Evolutionary conservation across 2,113 vertebrate genomes (phyloP).

Genomic region (Microtus oregoni): DNA sequence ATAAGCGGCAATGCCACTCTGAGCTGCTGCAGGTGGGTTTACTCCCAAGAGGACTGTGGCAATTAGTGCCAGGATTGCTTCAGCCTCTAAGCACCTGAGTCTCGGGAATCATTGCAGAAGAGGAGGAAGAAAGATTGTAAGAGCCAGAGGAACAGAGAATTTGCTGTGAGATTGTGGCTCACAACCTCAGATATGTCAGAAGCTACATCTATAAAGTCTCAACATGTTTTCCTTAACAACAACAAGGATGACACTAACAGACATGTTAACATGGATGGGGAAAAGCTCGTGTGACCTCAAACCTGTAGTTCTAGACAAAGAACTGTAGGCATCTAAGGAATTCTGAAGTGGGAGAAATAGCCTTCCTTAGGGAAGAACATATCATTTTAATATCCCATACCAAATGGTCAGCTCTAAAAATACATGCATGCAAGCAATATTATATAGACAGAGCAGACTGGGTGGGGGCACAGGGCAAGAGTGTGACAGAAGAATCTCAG

Average conservation of each 20-base stretch:
- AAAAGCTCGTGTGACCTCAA: background rate
- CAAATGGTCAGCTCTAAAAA: background rate
- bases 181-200: background rate
- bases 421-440: background rate
- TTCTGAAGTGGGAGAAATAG: background rate
- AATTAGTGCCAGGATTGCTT: background rate
- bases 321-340: background rate
- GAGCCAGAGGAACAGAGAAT: background rate
- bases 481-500: background rate
- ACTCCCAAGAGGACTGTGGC: background rate
- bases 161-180: background rate
- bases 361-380: background rate
- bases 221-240: background rate
- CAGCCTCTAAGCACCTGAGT: background rate
- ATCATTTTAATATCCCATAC: background rate
- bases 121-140: background rate
- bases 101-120: background rate
- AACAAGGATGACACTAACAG: background rate
- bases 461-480: too few species aligned
- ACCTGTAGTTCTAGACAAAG: background rate
- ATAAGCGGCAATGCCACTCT: background rate
- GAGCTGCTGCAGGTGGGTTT: background rate
- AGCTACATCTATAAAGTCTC: background rate
- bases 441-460: background rate
- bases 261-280: background rate